These are phyloP conservation scores for Nineta flava DNA, from an alignment of 2,888 invertebrate genomes.

Conservation along the genomic window DNA sequence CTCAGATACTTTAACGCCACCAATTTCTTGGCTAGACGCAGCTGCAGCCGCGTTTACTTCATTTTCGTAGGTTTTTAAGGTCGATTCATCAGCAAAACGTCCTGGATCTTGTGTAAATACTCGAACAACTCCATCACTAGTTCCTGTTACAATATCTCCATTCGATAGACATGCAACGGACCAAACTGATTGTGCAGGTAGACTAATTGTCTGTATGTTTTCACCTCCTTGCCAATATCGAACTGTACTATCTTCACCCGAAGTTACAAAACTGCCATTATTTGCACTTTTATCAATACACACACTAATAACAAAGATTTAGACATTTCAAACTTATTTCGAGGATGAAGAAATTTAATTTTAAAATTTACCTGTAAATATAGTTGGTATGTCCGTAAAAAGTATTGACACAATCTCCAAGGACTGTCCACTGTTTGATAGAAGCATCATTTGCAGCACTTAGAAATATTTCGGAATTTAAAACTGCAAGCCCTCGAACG, in stretches of 20 bases:
- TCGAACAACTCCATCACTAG: slow-evolving; percentile 76
- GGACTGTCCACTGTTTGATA: slow-evolving; percentile 67
- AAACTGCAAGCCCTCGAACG: slow-evolving; percentile 61
- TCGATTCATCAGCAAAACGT: slow-evolving; percentile 48
- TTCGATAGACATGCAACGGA: slow-evolving; percentile 61
- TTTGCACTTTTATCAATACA: slow-evolving; percentile 36
- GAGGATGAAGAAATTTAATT: background rate
- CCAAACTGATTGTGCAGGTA: slow-evolving; percentile 89
- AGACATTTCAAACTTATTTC: background rate
- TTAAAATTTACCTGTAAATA: slow-evolving; percentile 50
- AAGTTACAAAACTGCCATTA: slow-evolving; percentile 53
- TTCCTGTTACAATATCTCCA: slow-evolving; percentile 78
- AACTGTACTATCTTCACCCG: slow-evolving; percentile 79
- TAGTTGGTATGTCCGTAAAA: slow-evolving; percentile 77
- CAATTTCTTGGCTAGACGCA: slow-evolving; percentile 54
- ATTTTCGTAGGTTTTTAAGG: slow-evolving; percentile 50
- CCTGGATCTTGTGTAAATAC: slow-evolving; percentile 63
- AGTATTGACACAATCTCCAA: slow-evolving; percentile 59
- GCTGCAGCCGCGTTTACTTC: slow-evolving; percentile 49
- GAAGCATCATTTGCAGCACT: slow-evolving; percentile 89
- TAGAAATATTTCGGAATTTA: slow-evolving; percentile 59
- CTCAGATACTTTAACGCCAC: slow-evolving; percentile 75
- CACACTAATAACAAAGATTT: slow-evolving; percentile 27
- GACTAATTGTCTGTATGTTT: slow-evolving; percentile 45
- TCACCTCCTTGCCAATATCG: slow-evolving; percentile 59